phyloP scores from a whole-genome alignment of 2,797 vertebrate genomes.

The Myotis daubentonii region DNA sequence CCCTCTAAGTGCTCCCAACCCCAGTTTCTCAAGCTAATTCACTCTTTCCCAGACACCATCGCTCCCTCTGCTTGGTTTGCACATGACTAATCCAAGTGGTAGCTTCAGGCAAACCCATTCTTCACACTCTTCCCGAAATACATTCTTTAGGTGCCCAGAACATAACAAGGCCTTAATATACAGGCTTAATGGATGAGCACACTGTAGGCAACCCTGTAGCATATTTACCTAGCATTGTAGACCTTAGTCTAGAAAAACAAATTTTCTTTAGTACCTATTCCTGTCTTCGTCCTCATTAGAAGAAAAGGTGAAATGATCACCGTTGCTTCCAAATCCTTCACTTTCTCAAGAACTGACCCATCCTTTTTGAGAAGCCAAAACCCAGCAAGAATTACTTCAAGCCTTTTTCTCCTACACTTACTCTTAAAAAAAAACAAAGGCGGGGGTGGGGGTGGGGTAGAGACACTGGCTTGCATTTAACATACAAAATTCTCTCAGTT shows the following conservation, averaged over 20 bases:
- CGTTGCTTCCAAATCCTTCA: conserved; percentile 36
- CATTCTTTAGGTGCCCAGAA: background rate
- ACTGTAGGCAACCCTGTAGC: background rate
- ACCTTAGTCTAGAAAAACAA: background rate
- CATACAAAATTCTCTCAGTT: background rate
- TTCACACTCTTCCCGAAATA: background rate
- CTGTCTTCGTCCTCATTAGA: background rate
- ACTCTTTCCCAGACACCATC: background rate
- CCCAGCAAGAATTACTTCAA: background rate
- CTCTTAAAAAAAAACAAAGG: background rate
- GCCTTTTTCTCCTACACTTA: background rate
- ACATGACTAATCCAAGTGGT: background rate
- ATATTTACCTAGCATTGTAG: background rate
- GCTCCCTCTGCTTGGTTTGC: background rate
- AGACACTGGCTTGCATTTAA: background rate
- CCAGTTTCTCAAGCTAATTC: background rate
- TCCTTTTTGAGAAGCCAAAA: conserved; percentile 23
- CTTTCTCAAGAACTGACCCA: background rate
- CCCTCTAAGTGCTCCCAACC: background rate
- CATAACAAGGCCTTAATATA: background rate
- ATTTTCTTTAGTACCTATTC: background rate
- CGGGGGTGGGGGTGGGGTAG: too few species aligned
- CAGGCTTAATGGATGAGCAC: background rate
- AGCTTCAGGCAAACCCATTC: background rate
- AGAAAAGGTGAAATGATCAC: background rate